Base-by-base conservation (phyloP, 1,140 invertebrate species). In the Apis laboriosa region DNA sequence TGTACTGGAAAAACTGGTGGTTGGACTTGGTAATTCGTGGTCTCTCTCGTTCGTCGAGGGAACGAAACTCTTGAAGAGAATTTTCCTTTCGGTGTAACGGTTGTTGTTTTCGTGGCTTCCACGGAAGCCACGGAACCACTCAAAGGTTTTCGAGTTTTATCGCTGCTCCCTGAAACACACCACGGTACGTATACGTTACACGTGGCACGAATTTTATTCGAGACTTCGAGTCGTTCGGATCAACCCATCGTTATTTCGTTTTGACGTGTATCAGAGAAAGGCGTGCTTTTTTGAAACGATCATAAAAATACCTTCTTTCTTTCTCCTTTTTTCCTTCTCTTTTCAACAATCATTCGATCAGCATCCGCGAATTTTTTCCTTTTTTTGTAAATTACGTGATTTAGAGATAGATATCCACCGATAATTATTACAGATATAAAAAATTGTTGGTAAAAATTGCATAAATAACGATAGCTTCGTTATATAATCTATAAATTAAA, bases 141-240 rank as follows among this genome's bases (percentile, higher is more conserved):
- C 28, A 15, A 28, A 17, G 49, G 55, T 80, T 80, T 68, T 66
- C 17, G 13, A 80, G 60, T 64, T 80, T 80, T 64, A 74, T 74
- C 71, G 28, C 34, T 21, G 21, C 60, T 74, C 70, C 8, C 13
- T 21, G 21, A 28, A 63, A 74, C 55, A 64, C 17, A 43, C 34
- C 34, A 0, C 11, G 21, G 53, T 2, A 7, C 34, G 34, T 43
- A 58, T 74, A 80, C 28, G 78, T 74, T 74, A 63, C 70, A 74
- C 55, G 61, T 53, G 60, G 21, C 43, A 60, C 28, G 49, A 66
- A 55, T 80, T 80, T 80, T 80, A 80, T 80, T 79, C 24, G 53
- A 4, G 17, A 80, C 61, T 75, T 49, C 28, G 68, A 64, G 21
- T 51, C 17, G 28, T 17, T 9, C 12, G 49, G 28, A 24, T 24